These are phyloP conservation scores for Drosophila mimica DNA, from an alignment of 2,888 invertebrate genomes.

Conservation along the genomic window DNA sequence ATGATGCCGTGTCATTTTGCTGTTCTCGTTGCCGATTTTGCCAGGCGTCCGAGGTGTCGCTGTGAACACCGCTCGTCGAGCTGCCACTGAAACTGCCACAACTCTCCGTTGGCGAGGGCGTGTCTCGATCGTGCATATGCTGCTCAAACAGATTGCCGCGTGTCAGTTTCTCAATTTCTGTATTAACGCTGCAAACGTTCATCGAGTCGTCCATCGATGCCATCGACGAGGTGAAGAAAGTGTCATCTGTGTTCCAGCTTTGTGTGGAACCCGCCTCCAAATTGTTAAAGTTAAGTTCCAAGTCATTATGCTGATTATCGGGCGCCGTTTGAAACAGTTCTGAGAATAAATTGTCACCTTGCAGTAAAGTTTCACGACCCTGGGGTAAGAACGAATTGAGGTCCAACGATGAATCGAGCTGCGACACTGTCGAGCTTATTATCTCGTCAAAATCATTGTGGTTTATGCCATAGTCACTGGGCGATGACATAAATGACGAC, in stretches of 20 bases:
- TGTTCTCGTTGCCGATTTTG: slow-evolving; percentile 32
- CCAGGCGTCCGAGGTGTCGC: slow-evolving; percentile 70
- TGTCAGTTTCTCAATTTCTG: slow-evolving; percentile 67
- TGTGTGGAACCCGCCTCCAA: slow-evolving; percentile 59
- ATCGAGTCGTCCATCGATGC: slow-evolving; percentile 46
- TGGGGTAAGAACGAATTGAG: slow-evolving; percentile 56
- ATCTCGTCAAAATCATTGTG: slow-evolving; percentile 80
- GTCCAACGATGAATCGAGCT: slow-evolving; percentile 73
- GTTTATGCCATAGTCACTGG: slow-evolving; percentile 70
- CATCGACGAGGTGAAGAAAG: slow-evolving; percentile 40
- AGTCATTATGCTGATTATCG: slow-evolving; percentile 38
- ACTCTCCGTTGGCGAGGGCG: slow-evolving; percentile 83
- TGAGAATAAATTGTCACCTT: slow-evolving; percentile 44
- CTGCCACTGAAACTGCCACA: slow-evolving; percentile 74
- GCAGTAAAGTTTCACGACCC: slow-evolving; percentile 28
- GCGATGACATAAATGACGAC: slow-evolving; percentile 69
- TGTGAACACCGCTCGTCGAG: slow-evolving; percentile 78
- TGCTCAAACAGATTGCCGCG: slow-evolving; percentile 54
- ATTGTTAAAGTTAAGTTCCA: slow-evolving; percentile 52
- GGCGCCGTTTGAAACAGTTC: slow-evolving; percentile 42
- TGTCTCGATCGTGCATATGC: slow-evolving; percentile 67
- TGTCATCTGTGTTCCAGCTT: slow-evolving; percentile 34
- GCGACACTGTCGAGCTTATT: slow-evolving; percentile 74
- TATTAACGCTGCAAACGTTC: slow-evolving; percentile 74
- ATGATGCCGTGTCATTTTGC: slow-evolving; percentile 35